Evolutionary conservation across 2,797 vertebrate species (phyloP), one percentile per base, ranked within the genome.

Genomic region (Acipenser ruthenus): DNA sequence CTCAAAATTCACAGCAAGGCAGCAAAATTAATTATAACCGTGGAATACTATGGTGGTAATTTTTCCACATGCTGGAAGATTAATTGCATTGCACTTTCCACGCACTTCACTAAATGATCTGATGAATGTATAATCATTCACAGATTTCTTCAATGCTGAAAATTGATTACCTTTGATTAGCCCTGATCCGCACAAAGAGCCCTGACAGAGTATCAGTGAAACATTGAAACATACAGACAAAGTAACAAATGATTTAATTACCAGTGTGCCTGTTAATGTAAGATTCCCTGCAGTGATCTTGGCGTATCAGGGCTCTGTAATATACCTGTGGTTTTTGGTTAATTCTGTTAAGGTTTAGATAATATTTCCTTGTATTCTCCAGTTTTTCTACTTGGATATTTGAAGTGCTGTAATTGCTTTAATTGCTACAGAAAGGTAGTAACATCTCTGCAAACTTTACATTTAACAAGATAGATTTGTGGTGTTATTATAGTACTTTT

Each of bases 151-250:
- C 88, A 92, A 89, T 88, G 87, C 87, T 86, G 88, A 90, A 89
- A 88, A 92, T 90, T 91, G 90, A 91, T 92, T 91, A 92, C 87
- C 85, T 89, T 87, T 91, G 89, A 92, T 91, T 91, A 88, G 88
- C 86, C 87, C 84, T 87, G 88, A 89, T 89, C 88, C 87, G 84
- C 86, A 85, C 86, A 89, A 89, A 90, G 84, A 89, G 82, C 85
- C 85, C 87, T 90, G 88, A 91, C 88, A 91, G 87, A 85, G 84
- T 88, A 90, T 87, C 80, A 84, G 87, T 84, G 87, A 89, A 93
- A 90, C 87, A 91, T 91, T 90, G 86, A 85, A 89, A 89, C 87
- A 88, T 89, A 86, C 88, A 89, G 84, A 86, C 82, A 82, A 84
- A 89, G 88, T 90, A 90, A 90, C 87, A 89, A 90, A 90, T 90